Evolutionary conservation across 2,113 vertebrate species (phyloP).

Genomic region (Crocuta crocuta): DNA sequence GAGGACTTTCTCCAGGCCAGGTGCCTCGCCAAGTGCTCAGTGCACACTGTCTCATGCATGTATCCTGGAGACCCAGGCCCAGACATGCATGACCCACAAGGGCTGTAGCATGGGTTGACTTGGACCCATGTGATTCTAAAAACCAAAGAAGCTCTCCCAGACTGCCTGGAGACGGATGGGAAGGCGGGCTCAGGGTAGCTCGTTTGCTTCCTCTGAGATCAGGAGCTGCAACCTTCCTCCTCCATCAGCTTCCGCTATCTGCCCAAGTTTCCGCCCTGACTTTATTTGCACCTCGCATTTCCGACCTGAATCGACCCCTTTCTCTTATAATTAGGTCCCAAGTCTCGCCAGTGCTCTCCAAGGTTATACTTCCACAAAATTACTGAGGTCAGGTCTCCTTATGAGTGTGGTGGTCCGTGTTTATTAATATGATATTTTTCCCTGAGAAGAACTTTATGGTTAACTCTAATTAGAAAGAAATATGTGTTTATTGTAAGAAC

Average conservation of each 20-base stretch:
- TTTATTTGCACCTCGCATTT: background rate
- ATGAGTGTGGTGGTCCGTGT: background rate
- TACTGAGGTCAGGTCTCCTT: background rate
- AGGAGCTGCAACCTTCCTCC: too few species aligned
- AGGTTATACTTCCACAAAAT: background rate
- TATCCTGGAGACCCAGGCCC: background rate
- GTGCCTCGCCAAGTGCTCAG: rapidly evolving
- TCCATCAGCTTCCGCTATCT: background rate
- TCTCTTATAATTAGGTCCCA: background rate
- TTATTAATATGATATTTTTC: background rate
- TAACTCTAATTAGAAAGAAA: background rate
- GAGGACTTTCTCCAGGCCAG: background rate
- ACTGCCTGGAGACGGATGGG: rapidly evolving
- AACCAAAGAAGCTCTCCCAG: background rate
- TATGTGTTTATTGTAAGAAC: background rate
- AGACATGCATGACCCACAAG: rapidly evolving
- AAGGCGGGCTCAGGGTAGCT: rapidly evolving
- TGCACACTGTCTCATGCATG: rapidly evolving
- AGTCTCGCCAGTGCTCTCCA: background rate
- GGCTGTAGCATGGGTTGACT: background rate
- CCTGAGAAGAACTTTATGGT: background rate
- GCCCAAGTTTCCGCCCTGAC: background rate
- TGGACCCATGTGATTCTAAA: rapidly evolving
- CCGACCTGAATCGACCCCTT: background rate
- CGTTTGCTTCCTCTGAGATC: background rate